These are phyloP conservation scores for Zoanthus gigantus DNA, from an alignment of 92 coral and sea anemone species.

Conservation along the genomic window DNA sequence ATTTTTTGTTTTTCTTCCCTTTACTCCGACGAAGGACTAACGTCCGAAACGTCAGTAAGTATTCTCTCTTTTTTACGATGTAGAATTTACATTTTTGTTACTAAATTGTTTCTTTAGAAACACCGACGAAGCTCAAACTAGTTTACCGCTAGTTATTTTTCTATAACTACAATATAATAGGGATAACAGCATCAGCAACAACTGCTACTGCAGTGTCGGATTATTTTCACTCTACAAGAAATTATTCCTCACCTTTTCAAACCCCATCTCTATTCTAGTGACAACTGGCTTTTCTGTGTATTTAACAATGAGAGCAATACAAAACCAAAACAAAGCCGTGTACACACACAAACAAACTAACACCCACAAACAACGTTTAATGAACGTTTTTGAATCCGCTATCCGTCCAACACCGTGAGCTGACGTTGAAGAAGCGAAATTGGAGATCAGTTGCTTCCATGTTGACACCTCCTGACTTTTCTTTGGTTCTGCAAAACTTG, in stretches of 20 bases:
- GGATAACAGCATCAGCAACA: constrained; percentile 41
- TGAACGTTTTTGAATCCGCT: constrained; percentile 51
- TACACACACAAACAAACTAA: constrained; percentile 59
- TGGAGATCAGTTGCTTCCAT: constrained; percentile 30
- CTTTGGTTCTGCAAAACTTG: not conserved
- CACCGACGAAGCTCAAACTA: too few relatives aligned
- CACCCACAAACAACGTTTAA: constrained; percentile 67
- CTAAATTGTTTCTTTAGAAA: too few relatives aligned
- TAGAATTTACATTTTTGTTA: too few relatives aligned
- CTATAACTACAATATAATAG: constrained; percentile 68
- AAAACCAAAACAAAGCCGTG: constrained; percentile 56
- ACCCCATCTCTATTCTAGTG: constrained; percentile 73
- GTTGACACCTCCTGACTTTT: not conserved
- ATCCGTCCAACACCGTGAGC: constrained; percentile 82
- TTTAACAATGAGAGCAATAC: constrained; percentile 39
- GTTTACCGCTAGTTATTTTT: constrained; percentile 3
- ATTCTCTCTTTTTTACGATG: too few relatives aligned
- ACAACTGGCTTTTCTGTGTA: constrained; percentile 67
- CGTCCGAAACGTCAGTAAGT: too few relatives aligned
- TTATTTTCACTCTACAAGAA: constrained; percentile 44
- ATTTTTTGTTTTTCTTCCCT: constrained; percentile 69
- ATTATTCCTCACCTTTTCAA: constrained; percentile 69
- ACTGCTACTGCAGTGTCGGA: not conserved
- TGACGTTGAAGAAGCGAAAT: constrained; percentile 70
- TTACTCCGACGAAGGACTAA: constrained; percentile 26